Evolutionary conservation across 2,797 vertebrate species (phyloP).

Genomic region (Phrynocephalus vlangalii): DNA sequence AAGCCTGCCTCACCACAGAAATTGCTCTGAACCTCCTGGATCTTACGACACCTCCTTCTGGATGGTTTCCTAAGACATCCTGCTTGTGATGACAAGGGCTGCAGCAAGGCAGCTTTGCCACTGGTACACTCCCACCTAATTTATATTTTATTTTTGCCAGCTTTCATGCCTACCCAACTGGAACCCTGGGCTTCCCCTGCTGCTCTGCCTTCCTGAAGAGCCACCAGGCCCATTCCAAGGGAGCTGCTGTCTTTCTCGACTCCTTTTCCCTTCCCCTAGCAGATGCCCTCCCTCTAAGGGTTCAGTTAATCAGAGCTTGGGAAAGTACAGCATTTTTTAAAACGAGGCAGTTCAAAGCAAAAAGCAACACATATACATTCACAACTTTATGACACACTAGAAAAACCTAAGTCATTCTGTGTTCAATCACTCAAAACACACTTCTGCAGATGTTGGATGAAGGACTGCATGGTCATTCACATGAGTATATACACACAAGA

Average conservation of each 20-base stretch:
- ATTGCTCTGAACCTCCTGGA: background rate
- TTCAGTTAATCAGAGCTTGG: no score
- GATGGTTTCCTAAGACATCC: background rate
- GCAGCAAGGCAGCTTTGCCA: no score
- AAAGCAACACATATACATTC: no score
- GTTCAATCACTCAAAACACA: background rate
- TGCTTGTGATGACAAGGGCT: background rate
- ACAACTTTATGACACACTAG: no score
- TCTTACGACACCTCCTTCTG: background rate
- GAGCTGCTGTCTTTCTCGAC: no score
- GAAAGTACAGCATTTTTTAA: no score
- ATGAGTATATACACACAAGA: background rate
- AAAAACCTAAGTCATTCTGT: background rate
- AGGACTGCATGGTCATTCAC: background rate
- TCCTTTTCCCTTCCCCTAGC: no score
- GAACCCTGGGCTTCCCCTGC: background rate
- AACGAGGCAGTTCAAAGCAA: no score
- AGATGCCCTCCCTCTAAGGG: no score
- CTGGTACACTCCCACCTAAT: background rate
- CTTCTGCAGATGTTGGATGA: no score
- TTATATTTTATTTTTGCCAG: background rate
- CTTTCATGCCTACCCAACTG: no score
- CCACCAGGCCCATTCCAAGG: no score
- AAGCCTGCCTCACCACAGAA: background rate
- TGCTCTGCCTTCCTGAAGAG: background rate